Evolutionary conservation across 2,113 vertebrate genomes (phyloP).

Genomic region (Gopherus flavomarginatus): DNA sequence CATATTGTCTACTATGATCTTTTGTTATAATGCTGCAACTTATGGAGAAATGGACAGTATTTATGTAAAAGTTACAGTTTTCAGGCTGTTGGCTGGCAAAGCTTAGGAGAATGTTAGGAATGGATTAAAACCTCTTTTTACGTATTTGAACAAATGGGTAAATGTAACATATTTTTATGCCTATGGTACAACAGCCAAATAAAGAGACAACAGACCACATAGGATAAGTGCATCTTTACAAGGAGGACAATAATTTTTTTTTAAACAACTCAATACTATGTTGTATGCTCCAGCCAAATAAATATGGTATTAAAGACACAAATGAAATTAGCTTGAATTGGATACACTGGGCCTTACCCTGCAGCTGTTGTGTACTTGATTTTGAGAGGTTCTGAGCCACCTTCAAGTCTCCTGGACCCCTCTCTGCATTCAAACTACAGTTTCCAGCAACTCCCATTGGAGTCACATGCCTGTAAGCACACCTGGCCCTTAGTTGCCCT

Average conservation of each 20-base stretch:
- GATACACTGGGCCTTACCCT: rapidly evolving
- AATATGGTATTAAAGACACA: neutral
- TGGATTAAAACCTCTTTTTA: slow-evolving; percentile 29
- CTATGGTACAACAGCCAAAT: slow-evolving; percentile 65
- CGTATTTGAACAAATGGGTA: slow-evolving; percentile 67
- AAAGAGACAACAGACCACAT: slow-evolving; percentile 58
- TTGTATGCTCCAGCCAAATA: slow-evolving; percentile 16
- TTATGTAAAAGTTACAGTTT: slow-evolving; percentile 80
- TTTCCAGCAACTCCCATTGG: rapidly evolving
- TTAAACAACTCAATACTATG: neutral
- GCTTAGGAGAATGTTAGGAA: slow-evolving; percentile 25
- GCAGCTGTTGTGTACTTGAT: neutral
- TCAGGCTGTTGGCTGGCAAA: slow-evolving; percentile 21
- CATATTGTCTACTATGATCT: slow-evolving; percentile 79
- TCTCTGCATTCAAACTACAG: rapidly evolving
- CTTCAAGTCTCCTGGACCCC: neutral
- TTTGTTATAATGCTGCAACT: slow-evolving; percentile 80
- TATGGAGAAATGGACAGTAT: slow-evolving; percentile 86
- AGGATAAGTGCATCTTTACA: slow-evolving; percentile 77
- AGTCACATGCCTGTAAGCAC: rapidly evolving
- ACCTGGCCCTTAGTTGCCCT: rapidly evolving
- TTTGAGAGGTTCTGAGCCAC: neutral
- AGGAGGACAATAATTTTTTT: slow-evolving; percentile 77
- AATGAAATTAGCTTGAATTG: rapidly evolving
- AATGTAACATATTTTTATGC: slow-evolving; percentile 54